Conservation (phyloP, 2,888 invertebrate species). For the Acleris cristana region DNA sequence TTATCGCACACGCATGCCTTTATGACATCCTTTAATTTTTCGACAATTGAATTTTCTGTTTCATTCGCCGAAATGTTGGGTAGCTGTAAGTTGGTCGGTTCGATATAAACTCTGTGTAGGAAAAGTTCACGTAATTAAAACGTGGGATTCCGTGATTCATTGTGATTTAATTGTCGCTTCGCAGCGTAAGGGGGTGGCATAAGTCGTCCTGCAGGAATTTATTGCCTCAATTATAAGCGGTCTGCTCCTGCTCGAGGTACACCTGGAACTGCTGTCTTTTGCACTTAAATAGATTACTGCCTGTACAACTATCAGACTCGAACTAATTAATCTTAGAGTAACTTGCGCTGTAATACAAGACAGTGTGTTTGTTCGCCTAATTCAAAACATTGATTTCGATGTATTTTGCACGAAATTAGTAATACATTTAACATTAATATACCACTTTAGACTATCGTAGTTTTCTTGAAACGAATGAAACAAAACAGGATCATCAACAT, state of each 20-base stretch:
- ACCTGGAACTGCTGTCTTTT: slow-evolving; percentile 61
- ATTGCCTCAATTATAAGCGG: slow-evolving; percentile 77
- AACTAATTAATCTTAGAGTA: slow-evolving; percentile 23
- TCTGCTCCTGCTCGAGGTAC: slow-evolving; percentile 56
- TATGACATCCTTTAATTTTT: slow-evolving; percentile 57
- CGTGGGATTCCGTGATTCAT: slow-evolving; percentile 67
- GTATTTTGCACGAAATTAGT: no score
- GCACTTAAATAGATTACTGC: slow-evolving; percentile 47
- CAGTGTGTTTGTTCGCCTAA: slow-evolving; percentile 5
- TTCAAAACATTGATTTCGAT: not conserved
- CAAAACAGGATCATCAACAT: no score
- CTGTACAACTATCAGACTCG: slow-evolving; percentile 28
- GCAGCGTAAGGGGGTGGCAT: slow-evolving; percentile 56
- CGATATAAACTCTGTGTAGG: slow-evolving; percentile 19
- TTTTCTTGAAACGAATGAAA: no score
- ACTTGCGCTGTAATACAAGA: slow-evolving; percentile 14
- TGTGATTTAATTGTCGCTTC: slow-evolving; percentile 78
- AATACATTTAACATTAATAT: no score
- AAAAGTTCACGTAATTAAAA: slow-evolving; percentile 60
- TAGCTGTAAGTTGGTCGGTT: not conserved
- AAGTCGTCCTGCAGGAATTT: slow-evolving; percentile 71
- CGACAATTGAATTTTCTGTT: slow-evolving; percentile 47
- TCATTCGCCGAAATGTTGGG: slow-evolving; percentile 37
- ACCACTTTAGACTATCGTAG: no score
- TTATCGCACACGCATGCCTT: slow-evolving; percentile 67